Conservation (phyloP, 2,888 invertebrate species). For the Spodoptera littoralis region DNA sequence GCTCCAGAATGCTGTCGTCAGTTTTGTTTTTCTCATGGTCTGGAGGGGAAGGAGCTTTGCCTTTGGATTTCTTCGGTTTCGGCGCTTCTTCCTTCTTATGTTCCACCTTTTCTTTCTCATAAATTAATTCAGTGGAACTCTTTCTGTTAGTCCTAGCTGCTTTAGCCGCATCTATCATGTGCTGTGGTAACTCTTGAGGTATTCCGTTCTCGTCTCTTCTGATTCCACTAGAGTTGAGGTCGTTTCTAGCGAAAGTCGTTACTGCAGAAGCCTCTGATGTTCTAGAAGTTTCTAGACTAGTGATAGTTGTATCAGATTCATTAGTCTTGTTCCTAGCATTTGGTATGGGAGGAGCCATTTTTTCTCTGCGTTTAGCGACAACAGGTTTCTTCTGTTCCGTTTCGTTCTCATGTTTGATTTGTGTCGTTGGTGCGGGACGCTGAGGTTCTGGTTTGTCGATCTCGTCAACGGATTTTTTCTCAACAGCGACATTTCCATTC, state of each 20-base stretch:
- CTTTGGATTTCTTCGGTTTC: constrained; percentile 90
- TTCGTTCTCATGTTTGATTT: constrained; percentile 87
- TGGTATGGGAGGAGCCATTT: constrained; percentile 85
- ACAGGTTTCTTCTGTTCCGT: constrained; percentile 83
- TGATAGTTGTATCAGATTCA: constrained; percentile 74
- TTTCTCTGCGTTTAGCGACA: constrained; percentile 87
- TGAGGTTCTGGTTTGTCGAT: constrained; percentile 81
- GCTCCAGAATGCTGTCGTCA: constrained; percentile 84
- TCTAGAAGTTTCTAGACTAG: constrained; percentile 72
- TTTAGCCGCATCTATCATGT: constrained; percentile 92
- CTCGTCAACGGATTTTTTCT: constrained; percentile 79
- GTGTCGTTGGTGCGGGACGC: constrained; percentile 71
- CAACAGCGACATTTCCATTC: constrained; percentile 76
- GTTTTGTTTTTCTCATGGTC: constrained; percentile 84
- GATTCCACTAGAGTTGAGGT: constrained; percentile 89
- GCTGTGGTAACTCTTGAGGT: constrained; percentile 92
- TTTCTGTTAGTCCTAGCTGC: constrained; percentile 91
- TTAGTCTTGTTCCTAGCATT: constrained; percentile 81
- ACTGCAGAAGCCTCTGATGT: constrained; percentile 73
- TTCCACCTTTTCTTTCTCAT: constrained; percentile 74
- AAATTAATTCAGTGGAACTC: constrained; percentile 79
- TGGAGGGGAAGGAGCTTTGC: constrained; percentile 93
- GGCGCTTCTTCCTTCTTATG: constrained; percentile 75
- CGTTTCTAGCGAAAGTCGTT: constrained; percentile 79
- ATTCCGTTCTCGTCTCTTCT: constrained; percentile 89